Conservation (phyloP, 1,140 invertebrate species). For the Drosophila sucinea region DNA sequence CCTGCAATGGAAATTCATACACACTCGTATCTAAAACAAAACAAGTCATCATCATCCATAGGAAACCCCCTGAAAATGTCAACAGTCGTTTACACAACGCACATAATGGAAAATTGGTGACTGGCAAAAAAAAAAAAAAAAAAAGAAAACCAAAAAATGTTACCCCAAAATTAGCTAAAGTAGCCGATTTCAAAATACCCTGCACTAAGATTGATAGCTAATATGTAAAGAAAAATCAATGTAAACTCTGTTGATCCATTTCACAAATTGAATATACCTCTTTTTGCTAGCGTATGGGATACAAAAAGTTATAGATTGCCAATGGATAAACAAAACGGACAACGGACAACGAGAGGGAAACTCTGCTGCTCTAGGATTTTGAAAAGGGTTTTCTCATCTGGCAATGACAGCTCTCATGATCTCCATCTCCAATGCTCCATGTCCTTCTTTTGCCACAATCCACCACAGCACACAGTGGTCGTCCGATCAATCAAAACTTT, state of each 20-base stretch:
- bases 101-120: slow-evolving; percentile 65
- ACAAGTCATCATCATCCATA: slow-evolving; percentile 43
- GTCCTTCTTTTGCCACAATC: neutral
- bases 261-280: neutral
- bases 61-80: slow-evolving; percentile 46
- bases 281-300: neutral
- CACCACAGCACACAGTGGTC: slow-evolving; percentile 6
- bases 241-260: no score
- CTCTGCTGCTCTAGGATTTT: slow-evolving; percentile 31
- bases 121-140: slow-evolving; percentile 33
- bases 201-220: neutral
- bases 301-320: slow-evolving; percentile 69
- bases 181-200: neutral
- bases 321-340: slow-evolving; percentile 39
- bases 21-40: slow-evolving; percentile 42
- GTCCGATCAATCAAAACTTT: slow-evolving; percentile 47
- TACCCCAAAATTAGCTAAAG: neutral
- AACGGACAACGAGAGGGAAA: neutral
- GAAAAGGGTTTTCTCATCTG: slow-evolving; percentile 67
- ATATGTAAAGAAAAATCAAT: no score
- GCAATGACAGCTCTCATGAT: slow-evolving; percentile 56
- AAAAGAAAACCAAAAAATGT: neutral
- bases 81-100: slow-evolving; percentile 42
- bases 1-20: slow-evolving; percentile 19
- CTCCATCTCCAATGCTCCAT: neutral